phyloP scores from a whole-genome alignment of 2,113 vertebrate genomes.

The Neolamprologus brichardi region DNA sequence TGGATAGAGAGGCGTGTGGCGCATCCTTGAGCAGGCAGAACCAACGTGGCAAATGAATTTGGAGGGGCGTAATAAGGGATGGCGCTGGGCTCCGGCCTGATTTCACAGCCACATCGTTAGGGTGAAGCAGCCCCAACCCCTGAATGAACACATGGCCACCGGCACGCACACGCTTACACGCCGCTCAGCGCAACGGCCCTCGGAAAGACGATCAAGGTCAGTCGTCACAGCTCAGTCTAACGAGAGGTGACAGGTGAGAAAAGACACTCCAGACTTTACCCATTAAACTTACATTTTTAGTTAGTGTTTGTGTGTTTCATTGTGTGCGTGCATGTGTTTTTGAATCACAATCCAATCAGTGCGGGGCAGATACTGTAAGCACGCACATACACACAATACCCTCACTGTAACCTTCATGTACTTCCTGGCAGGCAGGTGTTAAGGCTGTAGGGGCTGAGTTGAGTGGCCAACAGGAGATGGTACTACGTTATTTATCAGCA shows the following conservation, averaged over 20 bases:
- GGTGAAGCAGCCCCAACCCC: conserved; percentile 58
- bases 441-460: conserved; percentile 27
- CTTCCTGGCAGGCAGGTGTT: conserved; percentile 53
- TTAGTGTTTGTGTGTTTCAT: not conserved
- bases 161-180: not conserved
- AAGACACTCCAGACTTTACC: conserved; percentile 59
- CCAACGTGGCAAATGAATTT: conserved; percentile 76
- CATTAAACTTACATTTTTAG: conserved; percentile 68
- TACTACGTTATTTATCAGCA: conserved; percentile 46
- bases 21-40: conserved; percentile 68
- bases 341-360: conserved; percentile 11
- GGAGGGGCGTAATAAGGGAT: conserved; percentile 73
- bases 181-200: conserved; percentile 1
- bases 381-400: conserved; percentile 6
- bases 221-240: conserved; percentile 56
- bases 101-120: conserved; percentile 78
- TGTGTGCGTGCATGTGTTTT: not conserved
- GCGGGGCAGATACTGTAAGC: not conserved
- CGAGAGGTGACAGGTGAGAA: conserved; percentile 77
- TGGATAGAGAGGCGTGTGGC: conserved; percentile 27
- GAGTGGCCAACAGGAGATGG: conserved; percentile 38
- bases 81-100: conserved; percentile 65
- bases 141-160: not conserved
- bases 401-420: conserved; percentile 53
- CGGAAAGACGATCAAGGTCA: conserved; percentile 72